phyloP scores from a whole-genome alignment of 2,797 vertebrate genomes.

The Eleutherodactylus coqui region DNA sequence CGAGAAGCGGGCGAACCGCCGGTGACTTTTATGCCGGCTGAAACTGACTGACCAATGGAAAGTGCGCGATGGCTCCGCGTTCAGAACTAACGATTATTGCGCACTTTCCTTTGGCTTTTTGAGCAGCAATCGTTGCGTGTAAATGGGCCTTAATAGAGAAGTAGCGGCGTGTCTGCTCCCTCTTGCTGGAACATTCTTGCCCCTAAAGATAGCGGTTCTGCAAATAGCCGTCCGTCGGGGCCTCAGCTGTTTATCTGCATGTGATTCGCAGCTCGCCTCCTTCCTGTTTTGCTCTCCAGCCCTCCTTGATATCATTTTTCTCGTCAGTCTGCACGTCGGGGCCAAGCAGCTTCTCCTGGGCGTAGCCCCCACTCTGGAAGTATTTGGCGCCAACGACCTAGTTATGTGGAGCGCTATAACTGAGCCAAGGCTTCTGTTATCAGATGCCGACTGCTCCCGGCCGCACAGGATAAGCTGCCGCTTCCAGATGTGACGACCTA shows the following conservation, averaged over 20 bases:
- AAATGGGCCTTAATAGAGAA: too few relatives aligned
- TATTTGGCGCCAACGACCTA: conserved; percentile 12
- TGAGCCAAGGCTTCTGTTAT: background rate
- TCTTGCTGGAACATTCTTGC: background rate
- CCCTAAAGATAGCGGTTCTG: background rate
- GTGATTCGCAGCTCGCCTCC: background rate
- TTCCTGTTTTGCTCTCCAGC: conserved; percentile 7
- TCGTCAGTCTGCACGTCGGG: background rate
- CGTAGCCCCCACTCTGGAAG: background rate
- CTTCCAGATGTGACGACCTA: background rate
- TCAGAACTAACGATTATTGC: too few relatives aligned
- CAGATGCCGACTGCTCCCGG: background rate
- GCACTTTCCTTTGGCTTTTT: too few relatives aligned
- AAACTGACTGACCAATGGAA: too few relatives aligned
- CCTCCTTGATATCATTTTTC: conserved; percentile 18
- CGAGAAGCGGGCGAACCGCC: too few relatives aligned
- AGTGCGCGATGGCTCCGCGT: too few relatives aligned
- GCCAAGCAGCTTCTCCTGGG: background rate
- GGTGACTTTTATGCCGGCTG: too few relatives aligned
- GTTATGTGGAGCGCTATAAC: background rate
- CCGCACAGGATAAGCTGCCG: background rate
- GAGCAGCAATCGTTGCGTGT: too few relatives aligned
- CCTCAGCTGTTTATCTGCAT: background rate
- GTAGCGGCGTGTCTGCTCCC: too few relatives aligned
- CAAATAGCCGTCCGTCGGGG: background rate